phyloP scores from a whole-genome alignment of 2,797 vertebrate species.

The Syndactyla subalaris region DNA sequence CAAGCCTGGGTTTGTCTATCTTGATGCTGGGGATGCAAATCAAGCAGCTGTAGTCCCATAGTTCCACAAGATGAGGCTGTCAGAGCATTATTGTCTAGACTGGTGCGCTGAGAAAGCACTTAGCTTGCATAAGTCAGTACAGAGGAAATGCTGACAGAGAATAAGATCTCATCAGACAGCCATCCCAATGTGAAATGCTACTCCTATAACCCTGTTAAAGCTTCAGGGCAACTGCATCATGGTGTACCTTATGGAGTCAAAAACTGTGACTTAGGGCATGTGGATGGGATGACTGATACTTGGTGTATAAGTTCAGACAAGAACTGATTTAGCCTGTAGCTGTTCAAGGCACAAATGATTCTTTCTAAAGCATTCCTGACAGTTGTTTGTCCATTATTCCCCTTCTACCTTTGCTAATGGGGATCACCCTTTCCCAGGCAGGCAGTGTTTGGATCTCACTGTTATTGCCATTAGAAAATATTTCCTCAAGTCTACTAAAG shows the following conservation, averaged over 20 bases:
- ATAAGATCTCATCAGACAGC: background rate
- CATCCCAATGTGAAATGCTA: background rate
- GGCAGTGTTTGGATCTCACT: background rate
- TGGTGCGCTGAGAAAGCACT: background rate
- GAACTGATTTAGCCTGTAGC: background rate
- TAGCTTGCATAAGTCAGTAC: rapidly evolving
- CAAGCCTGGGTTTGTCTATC: background rate
- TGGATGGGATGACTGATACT: background rate
- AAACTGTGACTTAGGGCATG: background rate
- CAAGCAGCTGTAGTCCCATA: background rate
- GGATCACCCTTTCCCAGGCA: background rate
- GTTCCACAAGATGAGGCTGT: background rate
- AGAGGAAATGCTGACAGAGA: background rate
- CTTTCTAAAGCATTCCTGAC: background rate
- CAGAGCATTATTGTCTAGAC: background rate
- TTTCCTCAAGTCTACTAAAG: background rate
- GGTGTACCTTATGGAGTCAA: background rate
- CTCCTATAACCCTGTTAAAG: background rate
- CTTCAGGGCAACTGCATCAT: background rate
- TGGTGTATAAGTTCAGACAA: background rate
- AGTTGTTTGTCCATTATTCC: background rate
- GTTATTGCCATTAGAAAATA: background rate
- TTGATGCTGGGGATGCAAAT: background rate
- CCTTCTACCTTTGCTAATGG: background rate
- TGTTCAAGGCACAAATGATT: background rate